These are phyloP conservation scores for Leptodactylus fallax DNA, from an alignment of 2,797 vertebrate species.

Conservation along the genomic window DNA sequence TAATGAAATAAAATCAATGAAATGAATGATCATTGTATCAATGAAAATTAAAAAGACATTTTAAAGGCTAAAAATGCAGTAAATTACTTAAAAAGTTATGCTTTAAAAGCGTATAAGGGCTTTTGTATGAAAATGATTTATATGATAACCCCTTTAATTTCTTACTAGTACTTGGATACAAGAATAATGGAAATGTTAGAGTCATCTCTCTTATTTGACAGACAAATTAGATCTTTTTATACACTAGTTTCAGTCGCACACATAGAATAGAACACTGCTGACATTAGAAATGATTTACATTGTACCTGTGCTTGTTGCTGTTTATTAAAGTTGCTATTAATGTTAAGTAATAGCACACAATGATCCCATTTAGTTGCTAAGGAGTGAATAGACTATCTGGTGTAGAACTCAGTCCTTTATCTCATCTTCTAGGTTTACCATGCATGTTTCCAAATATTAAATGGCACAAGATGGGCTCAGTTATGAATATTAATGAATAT, in stretches of 20 bases:
- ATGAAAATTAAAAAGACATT: too few species aligned
- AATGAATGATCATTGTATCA: too few species aligned
- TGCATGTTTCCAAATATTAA: too few species aligned
- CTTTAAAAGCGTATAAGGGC: too few species aligned
- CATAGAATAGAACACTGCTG: background rate
- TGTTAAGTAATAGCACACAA: background rate
- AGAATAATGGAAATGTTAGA: background rate
- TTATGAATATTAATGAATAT: too few species aligned
- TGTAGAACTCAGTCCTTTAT: background rate
- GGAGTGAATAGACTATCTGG: background rate
- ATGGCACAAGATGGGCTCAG: background rate
- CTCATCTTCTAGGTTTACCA: background rate
- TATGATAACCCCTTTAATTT: too few species aligned
- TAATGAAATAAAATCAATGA: too few species aligned
- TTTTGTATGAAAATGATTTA: too few species aligned
- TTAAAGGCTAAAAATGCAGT: too few species aligned
- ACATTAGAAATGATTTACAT: conserved; percentile 1
- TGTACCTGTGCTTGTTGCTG: background rate
- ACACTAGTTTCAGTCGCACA: background rate
- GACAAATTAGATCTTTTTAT: conserved; percentile 27
- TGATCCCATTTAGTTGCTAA: background rate
- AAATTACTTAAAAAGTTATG: too few species aligned
- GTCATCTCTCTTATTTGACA: conserved; percentile 4
- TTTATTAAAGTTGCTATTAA: background rate
- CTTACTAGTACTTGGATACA: background rate